Evolutionary conservation across 2,113 vertebrate genomes (phyloP).

Genomic region (Plestiodon gilberti): DNA sequence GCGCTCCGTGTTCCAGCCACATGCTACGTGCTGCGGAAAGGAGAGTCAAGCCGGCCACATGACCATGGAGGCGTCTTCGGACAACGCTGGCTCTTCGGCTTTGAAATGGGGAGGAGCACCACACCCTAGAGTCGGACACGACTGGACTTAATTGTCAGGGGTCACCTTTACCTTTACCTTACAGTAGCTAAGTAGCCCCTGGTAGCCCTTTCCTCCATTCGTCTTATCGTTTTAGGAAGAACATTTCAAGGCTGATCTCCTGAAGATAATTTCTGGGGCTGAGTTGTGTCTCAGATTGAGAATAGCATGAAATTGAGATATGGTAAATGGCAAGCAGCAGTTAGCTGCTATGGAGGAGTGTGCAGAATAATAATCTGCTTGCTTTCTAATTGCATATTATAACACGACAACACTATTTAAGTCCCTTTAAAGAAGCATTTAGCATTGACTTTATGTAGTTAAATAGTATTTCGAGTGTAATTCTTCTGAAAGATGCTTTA

Average conservation of each 20-base stretch:
- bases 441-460: constrained; percentile 15
- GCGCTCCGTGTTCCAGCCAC: too few species aligned
- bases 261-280: background rate
- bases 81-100: too few species aligned
- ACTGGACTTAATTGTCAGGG: too few species aligned
- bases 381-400: constrained; percentile 30
- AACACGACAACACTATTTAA: constrained; percentile 41
- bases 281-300: background rate
- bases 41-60: too few species aligned
- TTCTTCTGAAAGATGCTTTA: background rate
- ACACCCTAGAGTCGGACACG: too few species aligned
- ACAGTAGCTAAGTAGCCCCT: too few species aligned
- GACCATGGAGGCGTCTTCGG: too few species aligned
- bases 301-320: background rate
- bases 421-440: constrained; percentile 34
- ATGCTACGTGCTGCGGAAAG: too few species aligned
- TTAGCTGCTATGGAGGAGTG: background rate
- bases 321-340: background rate
- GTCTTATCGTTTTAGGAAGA: background rate
- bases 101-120: too few species aligned
- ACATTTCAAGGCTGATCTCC: background rate
- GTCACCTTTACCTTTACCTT: too few species aligned
- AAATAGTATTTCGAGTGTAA: constrained; percentile 10
- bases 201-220: background rate
- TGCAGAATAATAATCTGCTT: constrained; percentile 41